phyloP scores from a whole-genome alignment of 1,140 invertebrate species.

The Sycobia sp. region DNA sequence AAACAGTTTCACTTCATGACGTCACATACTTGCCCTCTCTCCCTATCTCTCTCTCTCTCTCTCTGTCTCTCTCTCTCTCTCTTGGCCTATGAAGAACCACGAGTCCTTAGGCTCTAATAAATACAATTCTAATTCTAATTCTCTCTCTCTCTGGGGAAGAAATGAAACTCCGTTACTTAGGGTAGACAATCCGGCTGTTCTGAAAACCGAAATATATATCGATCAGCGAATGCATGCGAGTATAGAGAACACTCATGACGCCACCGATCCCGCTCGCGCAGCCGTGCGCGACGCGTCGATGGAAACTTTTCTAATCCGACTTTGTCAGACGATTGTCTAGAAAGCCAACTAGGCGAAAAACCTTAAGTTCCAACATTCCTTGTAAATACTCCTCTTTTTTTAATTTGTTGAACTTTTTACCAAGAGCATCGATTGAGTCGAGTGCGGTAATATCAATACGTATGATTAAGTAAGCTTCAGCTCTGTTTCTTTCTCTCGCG shows the following conservation, averaged over 20 bases:
- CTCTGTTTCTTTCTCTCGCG: no score
- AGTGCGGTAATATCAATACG: no score
- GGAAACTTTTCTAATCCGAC: constrained; percentile 52
- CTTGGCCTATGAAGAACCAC: no score
- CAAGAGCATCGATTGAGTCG: no score
- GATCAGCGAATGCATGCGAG: neutral
- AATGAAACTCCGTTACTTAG: constrained; percentile 42
- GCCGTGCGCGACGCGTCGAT: constrained; percentile 26
- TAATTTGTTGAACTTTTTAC: no score
- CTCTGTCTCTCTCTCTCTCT: no score
- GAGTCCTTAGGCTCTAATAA: no score
- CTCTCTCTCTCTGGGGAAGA: constrained; percentile 49
- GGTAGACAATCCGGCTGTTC: constrained; percentile 46
- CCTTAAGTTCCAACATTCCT: constrained; percentile 41
- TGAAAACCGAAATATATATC: constrained; percentile 43
- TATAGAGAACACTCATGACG: neutral
- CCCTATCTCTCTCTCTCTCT: no score
- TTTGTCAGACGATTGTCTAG: constrained; percentile 46
- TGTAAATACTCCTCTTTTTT: no score
- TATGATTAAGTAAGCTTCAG: no score
- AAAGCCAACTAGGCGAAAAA: constrained; percentile 46
- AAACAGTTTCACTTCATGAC: constrained; percentile 49
- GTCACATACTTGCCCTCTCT: no score
- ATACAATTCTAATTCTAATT: no score
- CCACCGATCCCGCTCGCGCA: neutral